A percentile compares a stretch with the other conserved stretches of the same genome.
phyloP scores from a whole-genome alignment of 2,888 invertebrate genomes.

The Terebella lapidaria region DNA sequence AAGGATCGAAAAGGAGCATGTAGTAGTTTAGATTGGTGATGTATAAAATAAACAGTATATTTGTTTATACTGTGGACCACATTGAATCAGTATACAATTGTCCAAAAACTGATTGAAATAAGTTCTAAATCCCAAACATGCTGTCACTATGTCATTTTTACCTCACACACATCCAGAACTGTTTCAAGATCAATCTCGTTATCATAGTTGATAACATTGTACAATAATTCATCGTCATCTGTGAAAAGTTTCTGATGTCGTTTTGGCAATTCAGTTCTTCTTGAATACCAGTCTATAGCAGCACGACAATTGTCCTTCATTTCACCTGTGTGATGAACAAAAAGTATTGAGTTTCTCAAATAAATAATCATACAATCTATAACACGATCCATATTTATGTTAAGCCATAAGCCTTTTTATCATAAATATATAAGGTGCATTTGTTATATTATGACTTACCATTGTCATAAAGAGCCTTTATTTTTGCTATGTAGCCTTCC shows the following conservation, averaged over 20 bases:
- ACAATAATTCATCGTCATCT: conserved; percentile 35
- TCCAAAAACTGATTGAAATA: no score
- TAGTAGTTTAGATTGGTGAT: no score
- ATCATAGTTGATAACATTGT: conserved; percentile 29
- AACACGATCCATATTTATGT: no score
- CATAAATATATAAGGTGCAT: not conserved
- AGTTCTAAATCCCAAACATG: no score
- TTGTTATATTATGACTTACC: conserved; percentile 20
- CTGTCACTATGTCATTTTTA: no score
- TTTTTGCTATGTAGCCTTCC: conserved; percentile 34
- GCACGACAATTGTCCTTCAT: conserved; percentile 17
- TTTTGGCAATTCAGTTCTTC: conserved; percentile 13
- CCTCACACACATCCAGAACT: conserved; percentile 39
- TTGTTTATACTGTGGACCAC: no score
- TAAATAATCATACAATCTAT: no score
- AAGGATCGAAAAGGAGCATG: no score
- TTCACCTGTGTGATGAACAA: not conserved
- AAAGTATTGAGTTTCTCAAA: no score
- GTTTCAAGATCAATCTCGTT: conserved; percentile 35
- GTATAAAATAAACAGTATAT: no score
- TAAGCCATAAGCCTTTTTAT: no score
- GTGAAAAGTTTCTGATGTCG: conserved; percentile 2
- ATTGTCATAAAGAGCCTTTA: conserved; percentile 36
- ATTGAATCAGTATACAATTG: not conserved
- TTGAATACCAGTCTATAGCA: conserved; percentile 37